Evolutionary conservation across 2,888 invertebrate species (phyloP).

Genomic region (Epicampocera succincta): DNA sequence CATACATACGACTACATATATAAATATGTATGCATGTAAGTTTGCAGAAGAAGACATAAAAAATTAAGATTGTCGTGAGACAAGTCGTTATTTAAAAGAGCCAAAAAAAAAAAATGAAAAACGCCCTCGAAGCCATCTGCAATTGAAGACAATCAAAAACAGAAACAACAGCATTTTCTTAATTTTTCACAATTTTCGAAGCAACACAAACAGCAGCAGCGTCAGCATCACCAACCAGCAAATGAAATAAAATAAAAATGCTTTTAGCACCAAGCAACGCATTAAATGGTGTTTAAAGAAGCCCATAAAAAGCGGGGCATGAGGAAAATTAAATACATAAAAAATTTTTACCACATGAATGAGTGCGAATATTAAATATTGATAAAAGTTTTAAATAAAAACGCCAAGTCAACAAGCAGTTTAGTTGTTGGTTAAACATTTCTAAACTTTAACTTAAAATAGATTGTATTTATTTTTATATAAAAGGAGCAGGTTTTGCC

Average conservation of each 20-base stretch:
- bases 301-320: not conserved
- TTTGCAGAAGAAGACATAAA: conserved; percentile 15
- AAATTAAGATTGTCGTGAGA: conserved; percentile 57
- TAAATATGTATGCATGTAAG: too few species aligned
- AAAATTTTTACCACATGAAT: not conserved
- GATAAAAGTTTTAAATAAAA: not conserved
- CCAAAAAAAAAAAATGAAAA: conserved; percentile 17
- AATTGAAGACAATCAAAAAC: conserved; percentile 64
- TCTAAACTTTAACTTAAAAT: too few species aligned
- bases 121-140: conserved; percentile 68
- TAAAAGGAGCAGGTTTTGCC: too few species aligned
- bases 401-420: too few species aligned
- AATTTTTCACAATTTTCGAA: conserved; percentile 78
- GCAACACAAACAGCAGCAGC: conserved; percentile 69
- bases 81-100: conserved; percentile 61
- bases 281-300: conserved; percentile 51
- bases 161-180: conserved; percentile 75
- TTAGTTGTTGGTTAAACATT: too few species aligned
- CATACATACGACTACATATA: not conserved
- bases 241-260: conserved; percentile 50
- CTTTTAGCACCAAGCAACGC: conserved; percentile 55
- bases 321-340: not conserved
- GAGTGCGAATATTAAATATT: conserved; percentile 6
- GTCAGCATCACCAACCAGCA: conserved; percentile 35
- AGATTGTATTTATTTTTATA: too few species aligned